Conservation (phyloP, 2,113 vertebrate genomes). For the Pycnonotus jocosus region DNA sequence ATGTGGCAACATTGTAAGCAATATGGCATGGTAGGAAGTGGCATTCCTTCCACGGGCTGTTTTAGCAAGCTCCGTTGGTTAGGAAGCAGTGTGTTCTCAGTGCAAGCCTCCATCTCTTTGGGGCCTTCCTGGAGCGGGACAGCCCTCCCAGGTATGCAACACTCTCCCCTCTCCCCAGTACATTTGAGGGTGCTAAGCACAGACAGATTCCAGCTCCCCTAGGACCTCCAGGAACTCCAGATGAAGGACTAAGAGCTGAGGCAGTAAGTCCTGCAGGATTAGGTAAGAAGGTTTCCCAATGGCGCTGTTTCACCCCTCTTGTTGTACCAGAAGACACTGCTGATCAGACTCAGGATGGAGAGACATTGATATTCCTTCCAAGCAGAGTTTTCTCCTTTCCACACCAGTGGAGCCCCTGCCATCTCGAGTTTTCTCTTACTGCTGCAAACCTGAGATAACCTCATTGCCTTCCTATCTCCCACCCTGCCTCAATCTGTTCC, state of each 20-base stretch:
- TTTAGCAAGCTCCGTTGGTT: not conserved
- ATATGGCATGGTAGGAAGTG: not conserved
- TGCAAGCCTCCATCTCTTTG: not conserved
- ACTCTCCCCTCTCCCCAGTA: not conserved
- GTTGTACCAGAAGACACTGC: not conserved
- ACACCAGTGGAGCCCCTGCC: not conserved
- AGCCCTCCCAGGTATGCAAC: not conserved
- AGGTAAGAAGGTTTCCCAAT: not conserved
- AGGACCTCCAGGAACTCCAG: not conserved
- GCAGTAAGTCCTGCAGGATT: not conserved
- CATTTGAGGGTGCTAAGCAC: not conserved
- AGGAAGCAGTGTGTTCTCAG: not conserved
- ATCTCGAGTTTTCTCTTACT: rapidly evolving
- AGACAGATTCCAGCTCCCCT: not conserved
- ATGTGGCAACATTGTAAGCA: not conserved
- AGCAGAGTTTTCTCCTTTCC: not conserved
- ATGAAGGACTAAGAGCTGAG: not conserved
- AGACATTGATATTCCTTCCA: not conserved
- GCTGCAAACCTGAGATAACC: not conserved
- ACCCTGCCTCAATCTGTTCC: not conserved
- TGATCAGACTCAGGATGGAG: not conserved
- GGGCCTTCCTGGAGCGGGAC: not conserved
- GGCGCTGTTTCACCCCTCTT: not conserved
- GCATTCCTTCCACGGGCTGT: rapidly evolving
- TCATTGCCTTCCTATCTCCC: not conserved